Percentiles rank a stretch among this genome's conserved stretches.
Conservation (phyloP, 2,113 vertebrate species). For the Phrynosoma blainvillii region DNA sequence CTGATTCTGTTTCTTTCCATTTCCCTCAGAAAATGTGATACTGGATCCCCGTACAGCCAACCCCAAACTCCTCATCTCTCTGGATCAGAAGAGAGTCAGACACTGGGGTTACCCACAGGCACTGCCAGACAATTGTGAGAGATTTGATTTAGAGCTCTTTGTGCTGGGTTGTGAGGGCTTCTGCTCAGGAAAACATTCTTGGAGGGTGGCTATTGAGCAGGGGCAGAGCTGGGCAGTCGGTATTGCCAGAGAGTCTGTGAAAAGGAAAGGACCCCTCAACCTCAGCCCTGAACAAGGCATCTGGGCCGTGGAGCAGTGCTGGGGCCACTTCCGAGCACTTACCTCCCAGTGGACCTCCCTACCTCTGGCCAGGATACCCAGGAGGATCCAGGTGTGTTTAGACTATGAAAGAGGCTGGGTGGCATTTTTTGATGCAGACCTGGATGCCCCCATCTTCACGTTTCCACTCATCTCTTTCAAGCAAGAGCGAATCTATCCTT, state of each 20-base stretch:
- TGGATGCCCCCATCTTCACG: background rate
- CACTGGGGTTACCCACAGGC: conserved; percentile 45
- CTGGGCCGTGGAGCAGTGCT: conserved; percentile 33
- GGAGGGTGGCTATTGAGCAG: conserved; percentile 71
- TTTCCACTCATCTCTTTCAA: conserved; percentile 4
- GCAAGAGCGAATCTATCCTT: conserved; percentile 13
- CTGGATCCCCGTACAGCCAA: conserved; percentile 77
- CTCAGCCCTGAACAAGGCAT: conserved; percentile 18
- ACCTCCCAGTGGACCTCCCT: conserved; percentile 15
- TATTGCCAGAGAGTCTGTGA: conserved; percentile 5
- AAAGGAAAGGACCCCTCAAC: conserved; percentile 1
- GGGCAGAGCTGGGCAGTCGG: conserved; percentile 35
- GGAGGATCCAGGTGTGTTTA: background rate
- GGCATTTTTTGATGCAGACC: conserved; percentile 17
- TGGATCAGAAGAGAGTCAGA: conserved; percentile 66
- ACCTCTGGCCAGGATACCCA: background rate
- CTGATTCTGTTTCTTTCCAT: background rate
- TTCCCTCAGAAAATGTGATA: conserved; percentile 60
- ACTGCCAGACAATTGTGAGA: conserved; percentile 65
- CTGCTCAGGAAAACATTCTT: conserved; percentile 70
- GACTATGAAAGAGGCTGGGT: conserved; percentile 4
- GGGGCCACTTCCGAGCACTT: conserved; percentile 7
- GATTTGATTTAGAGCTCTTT: conserved; percentile 60
- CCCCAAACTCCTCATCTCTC: conserved; percentile 62
- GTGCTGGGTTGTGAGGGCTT: conserved; percentile 70